phyloP scores from a whole-genome alignment of 2,888 invertebrate genomes.

The Ochropacha duplaris region DNA sequence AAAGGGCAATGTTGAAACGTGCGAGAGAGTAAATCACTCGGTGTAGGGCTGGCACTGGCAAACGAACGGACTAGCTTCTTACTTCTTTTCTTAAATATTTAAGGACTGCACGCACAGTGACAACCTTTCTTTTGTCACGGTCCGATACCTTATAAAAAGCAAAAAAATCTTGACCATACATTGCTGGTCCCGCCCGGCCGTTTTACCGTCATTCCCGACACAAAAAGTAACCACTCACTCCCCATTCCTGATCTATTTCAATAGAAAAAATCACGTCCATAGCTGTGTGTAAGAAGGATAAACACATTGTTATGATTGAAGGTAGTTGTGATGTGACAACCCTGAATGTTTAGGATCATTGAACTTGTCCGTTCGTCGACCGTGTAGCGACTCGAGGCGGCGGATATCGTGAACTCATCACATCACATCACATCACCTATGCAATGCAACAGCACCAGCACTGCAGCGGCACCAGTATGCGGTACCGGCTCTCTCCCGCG shows the following conservation, averaged over 20 bases:
- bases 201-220: too few relatives aligned
- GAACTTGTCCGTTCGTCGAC: not conserved
- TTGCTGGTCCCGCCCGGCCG: too few relatives aligned
- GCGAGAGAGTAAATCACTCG: not conserved
- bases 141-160: too few relatives aligned
- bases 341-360: not conserved
- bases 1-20: slow-evolving; percentile 4
- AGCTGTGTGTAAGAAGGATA: too few relatives aligned
- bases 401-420: slow-evolving; percentile 5
- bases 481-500: not conserved
- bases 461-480: not conserved
- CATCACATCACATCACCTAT: slow-evolving; percentile 8
- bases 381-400: not conserved
- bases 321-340: not conserved
- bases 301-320: not conserved
- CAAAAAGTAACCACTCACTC: too few relatives aligned
- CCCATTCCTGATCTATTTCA: too few relatives aligned
- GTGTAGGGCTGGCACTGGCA: not conserved
- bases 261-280: too few relatives aligned
- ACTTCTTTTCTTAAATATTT: not conserved
- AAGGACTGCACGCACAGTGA: too few relatives aligned
- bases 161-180: too few relatives aligned
- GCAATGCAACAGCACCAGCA: too few relatives aligned
- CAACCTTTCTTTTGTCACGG: too few relatives aligned
- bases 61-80: not conserved